Evolutionary conservation across 2,888 invertebrate genomes (phyloP), one percentile per base, ranked within the genome.

Genomic region (Bimastos eiseni): DNA sequence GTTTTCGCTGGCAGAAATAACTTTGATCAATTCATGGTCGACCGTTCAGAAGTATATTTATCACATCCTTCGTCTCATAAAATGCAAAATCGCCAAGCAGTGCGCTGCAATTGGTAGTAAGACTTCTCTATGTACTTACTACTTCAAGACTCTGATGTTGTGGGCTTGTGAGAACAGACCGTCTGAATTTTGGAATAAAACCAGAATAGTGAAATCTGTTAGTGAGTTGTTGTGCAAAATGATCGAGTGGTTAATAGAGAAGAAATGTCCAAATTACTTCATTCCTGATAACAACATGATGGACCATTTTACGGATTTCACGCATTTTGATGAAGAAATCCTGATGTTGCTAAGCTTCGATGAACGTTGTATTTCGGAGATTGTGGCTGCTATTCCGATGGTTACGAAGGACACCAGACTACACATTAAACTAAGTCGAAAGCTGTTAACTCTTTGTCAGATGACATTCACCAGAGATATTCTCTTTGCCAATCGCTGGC

Each of bases 141-240:
- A 70, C 70, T 70, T 70, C n/a, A 70, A 70, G n/a, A 70, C 70
- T 70, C n/a, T 70, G 70, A 70, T 70, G 70, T 70, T 70, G n/a
- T 70, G 70, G 70, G 70, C 70, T 70, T 70, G 70, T n/a, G 70
- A 70, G 70, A 70, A 70, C 70, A 70, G 70, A 70, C 17, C 70
- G n/a, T 8, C 30, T 11, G 70, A 70, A 70, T 70, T 70, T 70
- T 70, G 70, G 70, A 8, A 70, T n/a, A n/a, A 30, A 70, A n/a
- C 70, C 5, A 30, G 70, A 70, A 70, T 70, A n/a, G 70, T n/a
- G 70, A n/a, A n/a, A 30, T 70, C 70, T 70, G n/a, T 70, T 70
- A n/a, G n/a, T 70, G 70, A 70, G n/a, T n/a, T 70, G 70, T n/a
- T 70, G 70, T 30, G 70, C 70, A n/a, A 70, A 70, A 70, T 70